These are phyloP conservation scores for Turritopsis rubra DNA, from an alignment of 30 jellyfish, hydroid and myxozoan genomes.

Conservation along the genomic window DNA sequence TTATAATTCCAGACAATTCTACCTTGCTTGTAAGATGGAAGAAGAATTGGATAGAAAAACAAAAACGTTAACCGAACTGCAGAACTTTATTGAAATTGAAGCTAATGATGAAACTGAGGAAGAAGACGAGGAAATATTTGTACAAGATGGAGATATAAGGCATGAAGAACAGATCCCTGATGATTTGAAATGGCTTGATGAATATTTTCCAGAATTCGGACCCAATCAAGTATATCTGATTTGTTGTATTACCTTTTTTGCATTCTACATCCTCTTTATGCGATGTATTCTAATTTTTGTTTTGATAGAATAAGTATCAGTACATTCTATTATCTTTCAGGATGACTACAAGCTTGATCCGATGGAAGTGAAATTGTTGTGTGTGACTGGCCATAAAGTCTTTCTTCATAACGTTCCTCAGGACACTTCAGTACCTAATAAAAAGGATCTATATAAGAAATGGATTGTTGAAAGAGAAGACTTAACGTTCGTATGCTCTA, in stretches of 20 bases:
- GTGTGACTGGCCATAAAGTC: background rate
- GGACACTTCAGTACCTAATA: background rate
- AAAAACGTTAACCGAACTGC: background rate
- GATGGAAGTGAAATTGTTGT: background rate
- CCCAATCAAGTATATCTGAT: background rate
- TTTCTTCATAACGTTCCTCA: background rate
- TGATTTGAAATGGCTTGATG: constrained; percentile 2
- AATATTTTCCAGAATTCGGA: background rate
- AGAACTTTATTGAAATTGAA: background rate
- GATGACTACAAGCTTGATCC: background rate
- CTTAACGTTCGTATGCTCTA: background rate
- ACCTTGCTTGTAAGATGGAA: constrained; percentile 8
- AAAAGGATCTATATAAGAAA: background rate
- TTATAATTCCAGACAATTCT: background rate
- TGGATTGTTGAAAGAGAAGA: background rate
- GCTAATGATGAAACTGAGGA: background rate
- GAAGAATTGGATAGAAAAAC: constrained; percentile 1
- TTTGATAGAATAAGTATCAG: no score
- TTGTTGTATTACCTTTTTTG: background rate
- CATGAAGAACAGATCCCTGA: background rate
- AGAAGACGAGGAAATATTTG: background rate
- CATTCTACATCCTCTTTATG: no score
- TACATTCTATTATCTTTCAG: no score
- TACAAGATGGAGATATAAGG: background rate
- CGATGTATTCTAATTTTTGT: no score